Base-by-base conservation (phyloP, 2,113 vertebrate species). In the Menidia beryllina region DNA sequence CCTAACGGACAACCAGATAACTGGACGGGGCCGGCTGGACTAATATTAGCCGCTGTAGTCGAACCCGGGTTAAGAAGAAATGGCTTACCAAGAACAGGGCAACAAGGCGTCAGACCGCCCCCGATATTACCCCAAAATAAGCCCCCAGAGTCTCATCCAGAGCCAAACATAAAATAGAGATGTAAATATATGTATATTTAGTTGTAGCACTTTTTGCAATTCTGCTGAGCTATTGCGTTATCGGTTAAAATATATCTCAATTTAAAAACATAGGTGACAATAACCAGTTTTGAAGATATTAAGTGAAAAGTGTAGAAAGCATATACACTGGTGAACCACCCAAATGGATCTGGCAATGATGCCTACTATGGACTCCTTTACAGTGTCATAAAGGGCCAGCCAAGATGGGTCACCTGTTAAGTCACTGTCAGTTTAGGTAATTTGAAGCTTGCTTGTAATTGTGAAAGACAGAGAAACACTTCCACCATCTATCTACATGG, bases 1-100 rank as follows among this genome's bases (percentile, higher is more conserved):
- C 69, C 90, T 85, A 75, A 15, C 7, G 86, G 89, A 70, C 72
- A 67, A 5, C 0, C 3, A 19, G 15, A 19, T 14, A 34, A 68
- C 53, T 77, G 34, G 21, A 51, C 30, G 0, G 58, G 21, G 3
- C 21, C n/a, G 7, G 48, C 19, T n/a, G 45, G 17, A 23, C 24
- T 24, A 14, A 12, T 14, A 8, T n/a, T 3, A 10, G 5, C 30
- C 17, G 19, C 5, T 54, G 17, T 5, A 20, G 11, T 0, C 14
- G 19, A n/a, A 9, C 4, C 3, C 26, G 15, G 26, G 30, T 34
- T 17, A n/a, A n/a, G 15, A 53, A 19, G 51, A 9, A 30, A 10
- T 14, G 26, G 8, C 15, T 19, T 15, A 30, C 7, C 26, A 17
- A 14, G 50, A 17, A 25, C 24, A 15, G 15, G n/a, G n/a, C 25